These are phyloP conservation scores for Catocala nupta DNA, from an alignment of 2,888 invertebrate species.

Conservation along the genomic window DNA sequence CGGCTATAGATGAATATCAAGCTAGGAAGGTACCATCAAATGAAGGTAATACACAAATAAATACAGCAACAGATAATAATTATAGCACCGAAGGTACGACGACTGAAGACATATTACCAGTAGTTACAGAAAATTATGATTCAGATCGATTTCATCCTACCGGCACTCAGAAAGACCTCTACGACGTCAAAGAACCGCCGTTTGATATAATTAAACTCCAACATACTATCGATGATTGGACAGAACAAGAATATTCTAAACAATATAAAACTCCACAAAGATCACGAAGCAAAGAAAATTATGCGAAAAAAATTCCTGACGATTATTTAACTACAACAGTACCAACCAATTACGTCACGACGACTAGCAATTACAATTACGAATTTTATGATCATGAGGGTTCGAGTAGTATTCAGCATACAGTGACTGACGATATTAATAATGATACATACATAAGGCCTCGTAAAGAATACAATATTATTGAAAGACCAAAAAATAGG, in stretches of 20 bases:
- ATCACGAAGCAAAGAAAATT: conserved; percentile 85
- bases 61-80: conserved; percentile 62
- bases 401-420: conserved; percentile 80
- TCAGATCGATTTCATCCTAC: conserved; percentile 80
- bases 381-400: conserved; percentile 82
- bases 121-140: conserved; percentile 82
- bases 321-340: conserved; percentile 91
- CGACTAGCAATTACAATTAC: conserved; percentile 69
- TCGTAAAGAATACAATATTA: conserved; percentile 72
- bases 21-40: conserved; percentile 82
- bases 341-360: conserved; percentile 72
- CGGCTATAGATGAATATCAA: conserved; percentile 72
- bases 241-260: conserved; percentile 91
- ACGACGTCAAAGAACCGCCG: conserved; percentile 84
- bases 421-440: conserved; percentile 67
- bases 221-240: conserved; percentile 95
- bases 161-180: conserved; percentile 70
- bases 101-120: conserved; percentile 62
- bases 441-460: conserved; percentile 58
- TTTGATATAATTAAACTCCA: conserved; percentile 92
- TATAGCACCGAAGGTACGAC: conserved; percentile 63
- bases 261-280: conserved; percentile 80
- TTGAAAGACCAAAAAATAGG: conserved; percentile 69
- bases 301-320: conserved; percentile 92
- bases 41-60: conserved; percentile 59